Conservation (phyloP, 2,797 vertebrate genomes). For the Monodelphis domestica region DNA sequence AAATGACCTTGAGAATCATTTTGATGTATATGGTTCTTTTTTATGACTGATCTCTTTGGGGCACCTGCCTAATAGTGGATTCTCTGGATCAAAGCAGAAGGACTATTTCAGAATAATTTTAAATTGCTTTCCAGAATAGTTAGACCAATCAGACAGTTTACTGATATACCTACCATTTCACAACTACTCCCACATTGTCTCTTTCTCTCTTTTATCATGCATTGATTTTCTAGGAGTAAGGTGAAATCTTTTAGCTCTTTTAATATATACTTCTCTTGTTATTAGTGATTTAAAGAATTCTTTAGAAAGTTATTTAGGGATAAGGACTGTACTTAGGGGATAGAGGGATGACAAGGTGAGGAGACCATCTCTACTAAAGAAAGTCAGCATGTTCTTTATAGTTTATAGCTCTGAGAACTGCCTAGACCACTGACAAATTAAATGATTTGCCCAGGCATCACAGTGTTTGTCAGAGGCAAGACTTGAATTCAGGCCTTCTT, state of each 20-base stretch:
- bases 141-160: neutral
- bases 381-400: neutral
- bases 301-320: neutral
- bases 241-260: neutral
- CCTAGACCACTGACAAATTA: neutral
- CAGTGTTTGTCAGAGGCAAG: neutral
- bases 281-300: neutral
- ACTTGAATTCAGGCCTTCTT: neutral
- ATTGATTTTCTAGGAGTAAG: neutral
- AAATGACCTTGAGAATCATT: neutral
- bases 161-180: neutral
- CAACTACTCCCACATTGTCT: neutral
- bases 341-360: too few relatives aligned
- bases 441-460: neutral
- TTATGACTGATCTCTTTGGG: neutral
- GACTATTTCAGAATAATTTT: neutral
- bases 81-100: neutral
- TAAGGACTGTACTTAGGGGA: neutral
- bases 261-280: neutral
- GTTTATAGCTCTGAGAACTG: neutral
- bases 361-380: neutral
- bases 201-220: neutral
- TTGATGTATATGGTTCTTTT: too few relatives aligned
- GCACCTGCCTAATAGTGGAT: neutral
- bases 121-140: neutral